Evolutionary conservation across 2,797 vertebrate species (phyloP), one percentile per base, ranked within the genome.

Genomic region (Rhincodon typus): DNA sequence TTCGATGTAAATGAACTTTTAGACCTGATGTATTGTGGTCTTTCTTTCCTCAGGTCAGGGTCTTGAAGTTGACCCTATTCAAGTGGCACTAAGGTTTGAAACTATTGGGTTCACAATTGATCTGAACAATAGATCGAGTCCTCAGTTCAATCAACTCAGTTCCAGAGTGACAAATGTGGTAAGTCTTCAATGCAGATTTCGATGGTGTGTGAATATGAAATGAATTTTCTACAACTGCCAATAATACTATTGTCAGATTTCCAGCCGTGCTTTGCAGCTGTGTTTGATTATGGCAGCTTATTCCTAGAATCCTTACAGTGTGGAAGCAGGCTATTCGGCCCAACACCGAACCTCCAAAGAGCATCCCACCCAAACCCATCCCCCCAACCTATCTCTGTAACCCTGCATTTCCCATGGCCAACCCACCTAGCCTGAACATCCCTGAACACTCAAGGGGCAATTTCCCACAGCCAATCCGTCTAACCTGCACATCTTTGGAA

Each of bases 51-150:
- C 27, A 94, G 94, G 94, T 7, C 1, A 6, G 25, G 0, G 0
- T 0, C 0, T 74, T 34, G 2, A 0, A 1, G 2, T 34, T 13
- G 0, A n/a, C 82, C 50, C 0, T 21, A 96, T 46, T 67, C 5
- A n/a, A 95, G 96, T 13, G 46, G 86, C 0, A 79, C 70, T 96
- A 30, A 67, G 96, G 95, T 72, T 97, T 17, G 42, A 25, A 19
- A 66, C 50, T 38, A 10, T 34, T 17, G 3, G 17, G 15, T 96
- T 96, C 53, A 74, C 30, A 0, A 0, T n/a, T 17, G 96, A 96
- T 19, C 67, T 96, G 90, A 82, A 42, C 74, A 38, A 96, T 53
- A 96, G 96, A 95, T 95, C 93, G 82, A 96, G 95, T 38, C 0
- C 53, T 0, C 19, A 42, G 30, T 96, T 95, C 94, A 38, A 4